Conservation (phyloP, 2,797 vertebrate species). For the Nannoperca obscura region DNA sequence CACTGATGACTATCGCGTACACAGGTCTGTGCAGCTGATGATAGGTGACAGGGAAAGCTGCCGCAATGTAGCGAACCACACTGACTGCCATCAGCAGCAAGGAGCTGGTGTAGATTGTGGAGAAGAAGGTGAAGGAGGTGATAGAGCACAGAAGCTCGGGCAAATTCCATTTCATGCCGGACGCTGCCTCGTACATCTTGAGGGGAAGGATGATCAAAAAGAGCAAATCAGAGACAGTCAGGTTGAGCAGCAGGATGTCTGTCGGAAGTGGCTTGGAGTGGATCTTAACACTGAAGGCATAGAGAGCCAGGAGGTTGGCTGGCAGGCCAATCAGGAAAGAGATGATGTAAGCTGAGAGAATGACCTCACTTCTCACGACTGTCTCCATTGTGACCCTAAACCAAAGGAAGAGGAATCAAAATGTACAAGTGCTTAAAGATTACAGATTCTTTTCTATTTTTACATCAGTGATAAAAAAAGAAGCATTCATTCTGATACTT, state of each 20-base stretch:
- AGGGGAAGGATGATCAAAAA: conserved; percentile 87
- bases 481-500: conserved; percentile 1
- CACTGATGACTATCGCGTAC: conserved; percentile 48
- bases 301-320: conserved; percentile 85
- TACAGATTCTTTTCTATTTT: not conserved
- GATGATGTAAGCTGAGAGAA: conserved; percentile 80
- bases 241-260: conserved; percentile 87
- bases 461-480: not conserved
- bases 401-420: conserved; percentile 2
- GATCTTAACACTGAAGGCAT: conserved; percentile 81
- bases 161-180: conserved; percentile 76
- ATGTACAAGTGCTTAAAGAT: not conserved
- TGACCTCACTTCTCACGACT: conserved; percentile 33
- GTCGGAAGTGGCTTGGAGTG: conserved; percentile 67
- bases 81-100: conserved; percentile 88
- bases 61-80: conserved; percentile 85
- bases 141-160: conserved; percentile 79
- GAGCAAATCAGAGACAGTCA: conserved; percentile 86
- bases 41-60: conserved; percentile 84
- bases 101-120: conserved; percentile 89
- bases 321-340: conserved; percentile 87
- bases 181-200: conserved; percentile 84
- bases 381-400: conserved; percentile 17
- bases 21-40: conserved; percentile 66
- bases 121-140: conserved; percentile 84